Percentiles rank a stretch among this genome's conserved stretches.
Evolutionary conservation across 2,113 vertebrate species (phyloP).

Genomic region (Rhipidura dahli): DNA sequence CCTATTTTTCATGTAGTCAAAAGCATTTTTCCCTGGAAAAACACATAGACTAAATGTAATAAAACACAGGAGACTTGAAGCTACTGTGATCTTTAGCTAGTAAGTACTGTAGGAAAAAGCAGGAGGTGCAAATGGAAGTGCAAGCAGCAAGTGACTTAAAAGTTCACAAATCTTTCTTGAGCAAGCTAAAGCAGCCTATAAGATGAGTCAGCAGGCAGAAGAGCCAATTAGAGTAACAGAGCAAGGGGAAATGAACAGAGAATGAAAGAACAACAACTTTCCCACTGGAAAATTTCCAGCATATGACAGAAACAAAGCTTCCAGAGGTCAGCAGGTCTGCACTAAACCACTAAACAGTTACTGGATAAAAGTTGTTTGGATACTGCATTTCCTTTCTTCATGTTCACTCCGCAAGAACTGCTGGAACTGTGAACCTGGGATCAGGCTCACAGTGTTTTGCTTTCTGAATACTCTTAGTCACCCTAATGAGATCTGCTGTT

Average conservation of each 20-base stretch:
- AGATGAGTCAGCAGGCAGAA: not conserved
- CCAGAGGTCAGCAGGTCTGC: not conserved
- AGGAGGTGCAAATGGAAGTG: not conserved
- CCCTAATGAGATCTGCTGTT: not conserved
- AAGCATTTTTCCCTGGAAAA: not conserved
- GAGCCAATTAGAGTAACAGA: not conserved
- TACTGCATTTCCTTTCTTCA: not conserved
- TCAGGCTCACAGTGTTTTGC: not conserved
- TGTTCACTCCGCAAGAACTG: not conserved
- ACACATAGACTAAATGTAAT: not conserved
- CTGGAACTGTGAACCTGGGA: not conserved
- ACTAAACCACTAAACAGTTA: not conserved
- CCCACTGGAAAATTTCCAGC: not conserved
- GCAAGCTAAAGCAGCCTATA: not conserved
- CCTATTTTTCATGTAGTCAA: not conserved
- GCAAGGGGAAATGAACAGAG: not conserved
- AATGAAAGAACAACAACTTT: constrained; percentile 2
- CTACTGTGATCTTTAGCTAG: not conserved
- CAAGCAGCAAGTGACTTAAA: not conserved
- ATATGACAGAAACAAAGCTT: not conserved
- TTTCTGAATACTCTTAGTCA: not conserved
- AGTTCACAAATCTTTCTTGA: not conserved
- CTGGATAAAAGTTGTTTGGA: not conserved
- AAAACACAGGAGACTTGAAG: not conserved
- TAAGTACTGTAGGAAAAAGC: not conserved